Evolutionary conservation across 2,797 vertebrate genomes (phyloP).

Genomic region (Smutsia gigantea): DNA sequence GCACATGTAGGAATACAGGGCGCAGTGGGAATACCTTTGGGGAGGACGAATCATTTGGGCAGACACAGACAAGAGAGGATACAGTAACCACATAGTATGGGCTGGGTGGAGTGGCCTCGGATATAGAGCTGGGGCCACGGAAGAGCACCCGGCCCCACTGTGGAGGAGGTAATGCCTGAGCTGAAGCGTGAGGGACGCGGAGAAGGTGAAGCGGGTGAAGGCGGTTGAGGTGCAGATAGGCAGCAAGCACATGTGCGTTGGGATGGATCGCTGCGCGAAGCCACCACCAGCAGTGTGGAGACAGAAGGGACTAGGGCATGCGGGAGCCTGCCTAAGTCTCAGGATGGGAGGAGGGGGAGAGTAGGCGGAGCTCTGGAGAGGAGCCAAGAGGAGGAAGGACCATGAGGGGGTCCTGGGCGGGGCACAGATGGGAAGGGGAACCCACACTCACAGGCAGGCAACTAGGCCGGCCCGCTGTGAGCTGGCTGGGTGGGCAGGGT

Average conservation of each 20-base stretch:
- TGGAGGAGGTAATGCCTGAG: neutral
- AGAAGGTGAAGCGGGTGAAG: neutral
- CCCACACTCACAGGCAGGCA: no score
- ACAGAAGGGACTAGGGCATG: neutral
- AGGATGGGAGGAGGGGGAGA: neutral
- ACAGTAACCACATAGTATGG: no score
- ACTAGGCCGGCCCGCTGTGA: neutral
- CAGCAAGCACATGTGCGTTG: rapidly evolving
- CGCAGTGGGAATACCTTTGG: neutral
- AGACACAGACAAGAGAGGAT: neutral
- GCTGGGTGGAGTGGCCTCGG: neutral
- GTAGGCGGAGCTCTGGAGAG: neutral
- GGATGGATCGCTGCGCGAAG: neutral
- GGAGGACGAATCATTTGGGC: neutral
- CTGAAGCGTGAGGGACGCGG: rapidly evolving
- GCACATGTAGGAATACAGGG: neutral
- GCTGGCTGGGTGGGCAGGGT: neutral
- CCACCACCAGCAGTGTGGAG: neutral
- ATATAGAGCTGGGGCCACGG: neutral
- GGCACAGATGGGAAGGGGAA: neutral
- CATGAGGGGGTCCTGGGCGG: rapidly evolving
- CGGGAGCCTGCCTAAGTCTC: neutral
- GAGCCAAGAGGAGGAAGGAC: no score
- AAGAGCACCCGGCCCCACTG: neutral
- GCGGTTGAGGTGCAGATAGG: no score